Base-by-base conservation (phyloP, 37 sponge, comb jelly and placozoan species). In the Axinella damicornis region DNA sequence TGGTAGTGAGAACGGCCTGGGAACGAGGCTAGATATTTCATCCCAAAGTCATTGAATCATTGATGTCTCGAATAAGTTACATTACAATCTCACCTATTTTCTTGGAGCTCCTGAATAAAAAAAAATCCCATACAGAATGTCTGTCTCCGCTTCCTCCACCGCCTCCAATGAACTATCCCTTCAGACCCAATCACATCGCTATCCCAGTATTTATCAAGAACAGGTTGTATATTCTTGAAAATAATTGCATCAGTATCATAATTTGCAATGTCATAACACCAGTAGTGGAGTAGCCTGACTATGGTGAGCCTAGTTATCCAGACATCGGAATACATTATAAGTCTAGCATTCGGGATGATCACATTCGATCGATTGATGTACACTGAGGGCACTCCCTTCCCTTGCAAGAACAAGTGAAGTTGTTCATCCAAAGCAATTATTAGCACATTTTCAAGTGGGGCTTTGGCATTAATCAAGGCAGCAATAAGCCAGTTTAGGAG, bases 101-200 rank as follows among this genome's bases (percentile, higher is more conserved):
- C 2, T 37, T 60, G 19, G 83, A 62, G 61, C 71, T 75, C 25
- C 78, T 46, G 30, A 88, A 76, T 22, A 82, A 31, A 1, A 69
- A 65, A 37, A 74, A 78, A n/a, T 24, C 89, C 89, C 89, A 88
- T 88, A 25, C 89, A 88, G 32, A 88, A n/a, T 17, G 89, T 88
- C 0, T 39, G 57, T 19, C 76, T 74, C 89, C 89, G 82, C 22
- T 55, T 39, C 5, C 65, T 20, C 33, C 71, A 54, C 20, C 82
- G 54, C 12, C 60, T 38, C 28, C 82, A 88, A 9, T 83, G 89
- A 57, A 77, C 82, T 0, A 9, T 57, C 17, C 83, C 82, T 52
- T 39, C 36, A 33, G 83, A 82, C 27, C 78, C 82, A 30, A 88
- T 53, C 21, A 88, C 69, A n/a, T n/a, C n/a, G n/a, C n/a, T n/a